phyloP scores from a whole-genome alignment of 1,140 invertebrate species.

The Bombus waltoni region DNA sequence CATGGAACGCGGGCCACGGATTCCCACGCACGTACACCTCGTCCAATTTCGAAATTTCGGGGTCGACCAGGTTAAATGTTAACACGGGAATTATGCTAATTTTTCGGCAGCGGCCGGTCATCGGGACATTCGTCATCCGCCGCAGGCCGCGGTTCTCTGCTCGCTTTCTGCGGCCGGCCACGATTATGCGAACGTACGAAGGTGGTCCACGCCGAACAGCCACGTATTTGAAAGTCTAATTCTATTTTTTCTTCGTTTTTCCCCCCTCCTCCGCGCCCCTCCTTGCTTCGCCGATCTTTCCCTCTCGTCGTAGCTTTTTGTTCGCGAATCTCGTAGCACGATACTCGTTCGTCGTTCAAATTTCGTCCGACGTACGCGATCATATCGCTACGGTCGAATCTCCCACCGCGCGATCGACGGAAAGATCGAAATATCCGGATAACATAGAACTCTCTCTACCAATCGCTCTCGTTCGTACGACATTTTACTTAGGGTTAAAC shows the following conservation, averaged over 20 bases:
- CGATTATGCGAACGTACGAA: conserved; percentile 60
- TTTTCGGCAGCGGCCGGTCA: conserved; percentile 56
- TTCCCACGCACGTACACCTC: conserved; percentile 58
- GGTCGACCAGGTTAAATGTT: conserved; percentile 76
- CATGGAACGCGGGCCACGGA: conserved; percentile 33
- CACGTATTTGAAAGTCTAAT: conserved; percentile 66
- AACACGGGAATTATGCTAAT: conserved; percentile 81
- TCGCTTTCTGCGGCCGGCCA: conserved; percentile 41
- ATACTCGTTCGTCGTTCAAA: background rate
- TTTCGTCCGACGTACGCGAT: background rate
- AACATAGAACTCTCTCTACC: too few species aligned
- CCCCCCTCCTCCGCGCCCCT: too few species aligned
- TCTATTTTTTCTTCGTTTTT: conserved; percentile 34
- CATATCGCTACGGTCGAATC: too few species aligned
- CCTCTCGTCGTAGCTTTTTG: conserved; percentile 4
- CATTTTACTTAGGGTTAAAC: too few species aligned
- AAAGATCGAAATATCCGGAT: too few species aligned
- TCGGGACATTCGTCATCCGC: conserved; percentile 75
- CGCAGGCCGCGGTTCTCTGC: conserved; percentile 45
- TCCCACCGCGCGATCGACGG: too few species aligned
- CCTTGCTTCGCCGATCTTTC: background rate
- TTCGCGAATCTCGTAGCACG: background rate
- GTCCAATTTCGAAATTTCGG: conserved; percentile 69
- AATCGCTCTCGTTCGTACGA: too few species aligned
- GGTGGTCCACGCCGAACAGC: conserved; percentile 50